Percentiles rank a stretch among this genome's conserved stretches.
phyloP scores from a whole-genome alignment of 2,113 vertebrate species.

The Nanorana parkeri region DNA sequence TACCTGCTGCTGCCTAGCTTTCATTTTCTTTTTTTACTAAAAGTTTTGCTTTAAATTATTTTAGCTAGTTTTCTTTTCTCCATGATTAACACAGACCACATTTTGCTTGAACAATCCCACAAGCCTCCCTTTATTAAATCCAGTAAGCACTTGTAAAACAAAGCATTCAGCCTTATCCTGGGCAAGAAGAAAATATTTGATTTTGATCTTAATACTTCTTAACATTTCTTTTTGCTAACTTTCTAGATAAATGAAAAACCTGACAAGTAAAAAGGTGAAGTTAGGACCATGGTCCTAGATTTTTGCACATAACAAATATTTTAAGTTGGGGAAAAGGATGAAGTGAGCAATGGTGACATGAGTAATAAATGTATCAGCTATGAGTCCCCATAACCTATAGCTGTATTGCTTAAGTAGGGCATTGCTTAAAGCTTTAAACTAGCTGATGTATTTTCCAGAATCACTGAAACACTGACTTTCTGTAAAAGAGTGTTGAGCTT shows the following conservation, averaged over 20 bases:
- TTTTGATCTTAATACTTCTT: background rate
- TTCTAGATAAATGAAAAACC: slow-evolving; percentile 16
- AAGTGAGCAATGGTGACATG: slow-evolving; percentile 33
- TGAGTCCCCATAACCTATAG: slow-evolving; percentile 36
- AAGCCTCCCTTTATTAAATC: too few species aligned
- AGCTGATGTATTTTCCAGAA: background rate
- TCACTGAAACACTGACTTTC: background rate
- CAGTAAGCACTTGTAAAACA: background rate
- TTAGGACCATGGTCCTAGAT: slow-evolving; percentile 6
- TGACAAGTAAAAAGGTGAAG: slow-evolving; percentile 37
- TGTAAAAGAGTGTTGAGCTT: background rate
- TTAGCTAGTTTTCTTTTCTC: too few species aligned
- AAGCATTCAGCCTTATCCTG: background rate
- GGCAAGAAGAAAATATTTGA: background rate
- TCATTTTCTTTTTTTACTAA: too few species aligned
- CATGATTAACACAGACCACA: too few species aligned
- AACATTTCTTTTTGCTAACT: background rate
- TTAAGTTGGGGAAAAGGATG: slow-evolving; percentile 21
- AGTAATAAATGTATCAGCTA: slow-evolving; percentile 25
- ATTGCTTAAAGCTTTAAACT: slow-evolving; percentile 20
- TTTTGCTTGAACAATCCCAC: too few species aligned
- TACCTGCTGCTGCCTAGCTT: too few species aligned
- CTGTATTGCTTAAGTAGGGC: slow-evolving; percentile 8
- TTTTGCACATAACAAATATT: slow-evolving; percentile 44
- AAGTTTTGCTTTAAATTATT: too few species aligned